Evolutionary conservation across 2,113 vertebrate species (phyloP).

Genomic region (Eulacestoma nigropectus): DNA sequence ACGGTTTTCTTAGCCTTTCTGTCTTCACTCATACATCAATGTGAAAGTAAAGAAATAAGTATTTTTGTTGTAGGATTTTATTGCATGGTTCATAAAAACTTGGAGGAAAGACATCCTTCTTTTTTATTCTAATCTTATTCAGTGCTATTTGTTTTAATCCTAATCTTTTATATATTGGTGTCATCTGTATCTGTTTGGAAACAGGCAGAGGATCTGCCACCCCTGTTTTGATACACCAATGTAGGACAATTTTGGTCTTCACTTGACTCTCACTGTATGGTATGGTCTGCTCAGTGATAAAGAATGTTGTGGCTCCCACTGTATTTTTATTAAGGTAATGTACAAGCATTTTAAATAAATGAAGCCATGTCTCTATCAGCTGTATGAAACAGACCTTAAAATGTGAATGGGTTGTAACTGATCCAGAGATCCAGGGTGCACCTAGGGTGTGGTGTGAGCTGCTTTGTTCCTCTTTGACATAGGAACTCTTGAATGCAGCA

Average conservation of each 20-base stretch:
- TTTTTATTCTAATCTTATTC: not conserved
- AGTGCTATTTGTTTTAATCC: not conserved
- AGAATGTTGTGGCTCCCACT: not conserved
- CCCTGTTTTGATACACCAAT: not conserved
- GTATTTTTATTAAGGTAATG: not conserved
- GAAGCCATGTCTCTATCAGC: not conserved
- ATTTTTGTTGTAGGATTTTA: not conserved
- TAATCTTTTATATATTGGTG: not conserved
- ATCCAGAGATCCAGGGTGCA: not conserved
- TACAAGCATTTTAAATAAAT: not conserved
- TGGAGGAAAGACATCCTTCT: not conserved
- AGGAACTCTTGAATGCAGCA: not conserved
- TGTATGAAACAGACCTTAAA: not conserved
- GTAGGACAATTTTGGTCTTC: not conserved
- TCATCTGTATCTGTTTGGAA: not conserved
- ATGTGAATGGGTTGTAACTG: not conserved
- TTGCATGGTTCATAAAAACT: not conserved
- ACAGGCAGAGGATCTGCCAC: not conserved
- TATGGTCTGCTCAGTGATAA: not conserved
- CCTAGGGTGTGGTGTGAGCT: not conserved
- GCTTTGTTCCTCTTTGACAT: not conserved
- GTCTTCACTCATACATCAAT: constrained; percentile 23
- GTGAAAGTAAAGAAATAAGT: constrained; percentile 1
- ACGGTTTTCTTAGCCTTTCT: constrained; percentile 17
- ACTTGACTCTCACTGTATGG: not conserved